Base-by-base conservation (phyloP, 2,888 invertebrate species). In the Nomada lathburiana region DNA sequence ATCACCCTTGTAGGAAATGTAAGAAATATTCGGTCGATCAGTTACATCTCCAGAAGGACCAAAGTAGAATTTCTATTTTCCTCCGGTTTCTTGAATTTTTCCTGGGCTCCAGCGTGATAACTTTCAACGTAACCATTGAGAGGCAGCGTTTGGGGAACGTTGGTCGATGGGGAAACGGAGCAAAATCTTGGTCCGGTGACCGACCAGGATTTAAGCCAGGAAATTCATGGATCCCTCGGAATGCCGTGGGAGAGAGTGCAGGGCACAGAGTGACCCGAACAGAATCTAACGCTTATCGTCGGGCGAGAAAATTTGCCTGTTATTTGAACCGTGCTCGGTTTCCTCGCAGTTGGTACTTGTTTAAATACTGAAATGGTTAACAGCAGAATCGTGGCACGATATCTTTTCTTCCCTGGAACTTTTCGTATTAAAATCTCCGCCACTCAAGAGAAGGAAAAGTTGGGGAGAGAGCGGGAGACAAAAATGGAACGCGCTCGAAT, bases 301-400 rank as follows among this genome's bases (percentile, higher is more conserved):
- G 9, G 57, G 18, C 23, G 18, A 18, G 7, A 26, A n/a, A 57
- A 65, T 29, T 57, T 57, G 67, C 13, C 57, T 5, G 73, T 57
- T 73, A 57, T 47, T 2, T 20, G 29, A 29, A 47, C 26, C 55
- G 47, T 55, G 9, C 18, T 47, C 26, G 47, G 65, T 67, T 67
- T 73, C 55, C 29, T 13, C 44, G n/a, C 57, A 13, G 57, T 23
- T 23, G 44, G 53, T 53, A 36, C 52, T 65, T 55, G 57, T 65
- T 73, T 73, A 73, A 73, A 73, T 73, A 55, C 29, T 47, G 65
- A 47, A 55, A 73, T 62, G 29, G 72, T 73, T 53, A 72, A 44
- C 53, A 52, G n/a, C 20, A n/a, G n/a, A 18, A 23, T 36, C 55
- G 71, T 52, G 26, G 18, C 10, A 23, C 13, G 53, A 72, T 72